Percentiles rank a stretch among this genome's conserved stretches.
phyloP scores from a whole-genome alignment of 2,888 invertebrate genomes.

The Nineta flava region DNA sequence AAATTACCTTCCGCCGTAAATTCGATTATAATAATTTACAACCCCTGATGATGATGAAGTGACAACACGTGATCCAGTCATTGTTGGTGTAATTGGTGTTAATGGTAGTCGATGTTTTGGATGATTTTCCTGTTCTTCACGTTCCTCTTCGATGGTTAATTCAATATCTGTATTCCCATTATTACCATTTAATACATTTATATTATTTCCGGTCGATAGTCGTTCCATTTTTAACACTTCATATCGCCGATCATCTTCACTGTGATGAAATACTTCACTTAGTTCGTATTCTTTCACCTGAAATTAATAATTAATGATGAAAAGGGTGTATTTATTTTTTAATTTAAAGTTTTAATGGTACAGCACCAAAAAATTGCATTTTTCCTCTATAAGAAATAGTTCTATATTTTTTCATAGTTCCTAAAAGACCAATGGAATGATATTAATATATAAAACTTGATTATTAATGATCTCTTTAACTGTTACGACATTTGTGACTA shows the following conservation, averaged over 20 bases:
- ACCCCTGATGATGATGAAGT: neutral
- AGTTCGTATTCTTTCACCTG: slow-evolving; percentile 79
- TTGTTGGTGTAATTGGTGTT: neutral
- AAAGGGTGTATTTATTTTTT: too few relatives aligned
- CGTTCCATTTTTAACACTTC: slow-evolving; percentile 52
- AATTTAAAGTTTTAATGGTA: too few relatives aligned
- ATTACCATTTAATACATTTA: slow-evolving; percentile 44
- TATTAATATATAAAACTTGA: too few relatives aligned
- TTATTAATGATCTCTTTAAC: too few relatives aligned
- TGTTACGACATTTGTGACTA: too few relatives aligned
- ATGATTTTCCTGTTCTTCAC: slow-evolving; percentile 44
- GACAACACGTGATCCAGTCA: neutral
- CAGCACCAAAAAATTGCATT: too few relatives aligned
- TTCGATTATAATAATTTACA: neutral
- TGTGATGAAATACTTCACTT: slow-evolving; percentile 71
- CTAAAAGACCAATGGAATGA: too few relatives aligned
- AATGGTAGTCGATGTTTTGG: slow-evolving; percentile 14
- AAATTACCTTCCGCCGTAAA: neutral
- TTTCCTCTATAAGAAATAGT: too few relatives aligned
- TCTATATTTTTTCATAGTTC: too few relatives aligned
- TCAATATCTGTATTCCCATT: slow-evolving; percentile 51
- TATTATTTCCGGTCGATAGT: slow-evolving; percentile 32
- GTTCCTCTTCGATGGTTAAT: slow-evolving; percentile 64
- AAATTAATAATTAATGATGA: slow-evolving; percentile 10
- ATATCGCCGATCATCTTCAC: slow-evolving; percentile 61